Percentiles rank a stretch among this genome's conserved stretches.
phyloP scores from a whole-genome alignment of 2,888 invertebrate species.

The Neria commutata region DNA sequence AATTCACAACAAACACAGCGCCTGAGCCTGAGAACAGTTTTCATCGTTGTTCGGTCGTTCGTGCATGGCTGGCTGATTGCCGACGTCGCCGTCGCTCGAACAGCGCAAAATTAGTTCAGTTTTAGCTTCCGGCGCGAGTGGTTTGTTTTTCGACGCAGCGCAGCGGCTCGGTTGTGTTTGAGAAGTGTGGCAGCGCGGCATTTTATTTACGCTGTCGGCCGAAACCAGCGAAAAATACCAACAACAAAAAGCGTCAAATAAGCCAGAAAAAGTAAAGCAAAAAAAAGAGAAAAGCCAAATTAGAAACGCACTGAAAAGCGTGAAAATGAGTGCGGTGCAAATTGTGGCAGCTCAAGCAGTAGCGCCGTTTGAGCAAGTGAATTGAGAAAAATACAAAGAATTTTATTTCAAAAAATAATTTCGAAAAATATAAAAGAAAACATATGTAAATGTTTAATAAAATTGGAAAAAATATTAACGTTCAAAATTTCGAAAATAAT shows the following conservation, averaged over 20 bases:
- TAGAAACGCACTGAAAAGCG: background rate
- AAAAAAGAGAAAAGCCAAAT: conserved; percentile 2
- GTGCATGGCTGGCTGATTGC: conserved; percentile 2
- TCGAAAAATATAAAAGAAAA: background rate
- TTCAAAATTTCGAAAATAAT: too few species aligned
- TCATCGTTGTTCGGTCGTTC: conserved; percentile 6
- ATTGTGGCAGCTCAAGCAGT: background rate
- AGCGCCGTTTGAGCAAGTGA: background rate
- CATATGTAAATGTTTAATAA: background rate
- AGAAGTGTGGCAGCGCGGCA: too few species aligned
- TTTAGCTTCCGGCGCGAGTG: conserved; percentile 54
- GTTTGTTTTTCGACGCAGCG: too few species aligned
- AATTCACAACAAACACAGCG: conserved; percentile 35
- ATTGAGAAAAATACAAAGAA: background rate
- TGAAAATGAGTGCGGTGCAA: background rate
- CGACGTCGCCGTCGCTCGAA: conserved; percentile 10
- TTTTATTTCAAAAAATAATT: conserved; percentile 1
- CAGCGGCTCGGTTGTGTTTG: too few species aligned
- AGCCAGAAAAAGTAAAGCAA: background rate
- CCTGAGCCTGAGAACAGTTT: background rate
- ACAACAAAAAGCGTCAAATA: conserved; percentile 9
- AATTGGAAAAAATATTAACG: too few species aligned
- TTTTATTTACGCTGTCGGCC: too few species aligned
- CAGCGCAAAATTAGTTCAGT: conserved; percentile 41
- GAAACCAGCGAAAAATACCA: too few species aligned